Conservation (phyloP, 2,113 vertebrate genomes). For the Cephalopterus ornatus region DNA sequence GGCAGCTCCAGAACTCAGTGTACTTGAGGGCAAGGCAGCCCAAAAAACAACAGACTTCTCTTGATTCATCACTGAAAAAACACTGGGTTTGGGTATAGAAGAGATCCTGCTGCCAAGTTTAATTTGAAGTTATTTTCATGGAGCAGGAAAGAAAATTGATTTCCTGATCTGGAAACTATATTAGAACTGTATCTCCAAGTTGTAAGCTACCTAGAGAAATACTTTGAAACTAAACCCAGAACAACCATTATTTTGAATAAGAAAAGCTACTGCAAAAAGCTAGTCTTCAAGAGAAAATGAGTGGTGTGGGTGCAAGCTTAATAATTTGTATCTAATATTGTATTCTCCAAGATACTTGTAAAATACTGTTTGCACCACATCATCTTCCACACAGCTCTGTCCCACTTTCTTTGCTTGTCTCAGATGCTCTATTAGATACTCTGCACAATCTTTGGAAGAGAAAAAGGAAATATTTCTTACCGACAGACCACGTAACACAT, state of each 20-base stretch:
- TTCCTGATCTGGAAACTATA: neutral
- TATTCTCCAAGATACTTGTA: neutral
- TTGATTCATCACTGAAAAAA: neutral
- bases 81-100: neutral
- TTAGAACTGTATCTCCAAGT: neutral
- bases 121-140: neutral
- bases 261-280: neutral
- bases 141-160: neutral
- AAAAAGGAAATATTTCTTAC: neutral
- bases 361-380: neutral
- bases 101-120: neutral
- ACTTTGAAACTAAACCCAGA: neutral
- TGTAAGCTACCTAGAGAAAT: neutral
- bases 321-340: neutral
- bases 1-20: neutral
- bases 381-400: neutral
- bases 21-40: neutral
- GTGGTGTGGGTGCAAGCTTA: neutral
- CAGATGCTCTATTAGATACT: neutral
- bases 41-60: neutral
- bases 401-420: neutral
- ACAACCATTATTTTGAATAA: neutral
- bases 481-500: neutral
- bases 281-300: neutral
- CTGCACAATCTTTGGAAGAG: neutral